These are phyloP conservation scores for Phalacrocorax carbo DNA, from an alignment of 2,113 vertebrate species.

Conservation along the genomic window DNA sequence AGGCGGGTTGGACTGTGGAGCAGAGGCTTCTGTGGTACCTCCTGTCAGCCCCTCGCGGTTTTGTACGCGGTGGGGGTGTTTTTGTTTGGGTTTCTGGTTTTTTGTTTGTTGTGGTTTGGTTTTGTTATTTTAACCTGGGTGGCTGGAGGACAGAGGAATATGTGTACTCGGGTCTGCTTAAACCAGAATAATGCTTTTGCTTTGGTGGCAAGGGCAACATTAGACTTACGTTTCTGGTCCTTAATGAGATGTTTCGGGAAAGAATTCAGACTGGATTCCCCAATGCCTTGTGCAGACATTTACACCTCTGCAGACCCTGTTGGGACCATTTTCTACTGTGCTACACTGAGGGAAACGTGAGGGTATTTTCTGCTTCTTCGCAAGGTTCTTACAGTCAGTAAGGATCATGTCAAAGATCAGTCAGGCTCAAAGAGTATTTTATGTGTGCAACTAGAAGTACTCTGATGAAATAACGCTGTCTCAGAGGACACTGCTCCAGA, in stretches of 20 bases:
- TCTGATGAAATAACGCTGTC: not conserved
- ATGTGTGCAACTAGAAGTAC: not conserved
- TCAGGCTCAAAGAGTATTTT: not conserved
- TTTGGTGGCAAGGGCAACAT: not conserved
- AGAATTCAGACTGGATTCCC: not conserved
- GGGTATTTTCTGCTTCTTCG: not conserved
- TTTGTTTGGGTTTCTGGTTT: not conserved
- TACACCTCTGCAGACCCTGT: not conserved
- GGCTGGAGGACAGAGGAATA: not conserved
- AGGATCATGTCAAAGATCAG: not conserved
- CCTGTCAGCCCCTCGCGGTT: not conserved
- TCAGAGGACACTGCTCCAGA: not conserved
- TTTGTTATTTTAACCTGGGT: not conserved
- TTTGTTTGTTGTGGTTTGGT: not conserved
- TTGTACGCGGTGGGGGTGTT: fast-evolving
- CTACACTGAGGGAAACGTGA: not conserved
- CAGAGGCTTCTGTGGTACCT: not conserved
- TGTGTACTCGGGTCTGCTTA: not conserved
- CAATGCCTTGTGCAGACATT: not conserved
- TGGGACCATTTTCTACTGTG: not conserved
- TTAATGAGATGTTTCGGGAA: not conserved
- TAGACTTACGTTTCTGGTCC: not conserved
- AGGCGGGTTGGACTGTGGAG: fast-evolving
- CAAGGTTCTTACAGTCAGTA: not conserved
- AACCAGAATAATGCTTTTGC: not conserved